Evolutionary conservation across 2,797 vertebrate species (phyloP).

Genomic region (Scolopax rusticola): DNA sequence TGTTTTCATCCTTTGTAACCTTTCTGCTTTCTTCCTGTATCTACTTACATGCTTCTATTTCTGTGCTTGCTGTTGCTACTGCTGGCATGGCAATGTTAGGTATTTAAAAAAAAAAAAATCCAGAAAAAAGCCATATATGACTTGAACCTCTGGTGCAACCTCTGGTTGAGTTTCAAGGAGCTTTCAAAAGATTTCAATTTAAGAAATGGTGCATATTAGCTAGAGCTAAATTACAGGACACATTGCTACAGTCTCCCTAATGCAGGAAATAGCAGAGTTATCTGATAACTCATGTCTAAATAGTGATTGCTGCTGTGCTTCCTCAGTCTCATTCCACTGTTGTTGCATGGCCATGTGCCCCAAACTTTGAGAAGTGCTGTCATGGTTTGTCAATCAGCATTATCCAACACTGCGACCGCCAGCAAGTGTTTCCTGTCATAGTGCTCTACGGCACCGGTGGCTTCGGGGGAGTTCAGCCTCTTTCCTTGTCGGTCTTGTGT

Average conservation of each 20-base stretch:
- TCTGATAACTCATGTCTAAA: background rate
- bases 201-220: background rate
- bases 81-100: background rate
- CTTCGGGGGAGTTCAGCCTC: background rate
- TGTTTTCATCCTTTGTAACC: slow-evolving; percentile 5
- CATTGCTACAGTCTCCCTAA: background rate
- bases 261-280: background rate
- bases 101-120: background rate
- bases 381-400: background rate
- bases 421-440: background rate
- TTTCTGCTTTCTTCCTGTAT: slow-evolving; percentile 6
- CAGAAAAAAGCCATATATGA: background rate
- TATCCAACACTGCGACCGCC: background rate
- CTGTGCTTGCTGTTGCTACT: background rate
- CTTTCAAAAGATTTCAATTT: background rate
- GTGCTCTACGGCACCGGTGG: background rate
- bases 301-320: background rate
- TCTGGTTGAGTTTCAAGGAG: background rate
- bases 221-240: background rate
- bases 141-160: background rate
- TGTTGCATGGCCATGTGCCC: background rate
- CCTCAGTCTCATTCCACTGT: background rate
- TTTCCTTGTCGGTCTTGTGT: background rate
- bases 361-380: background rate
- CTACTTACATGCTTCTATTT: slow-evolving; percentile 30